Evolutionary conservation across 2,113 vertebrate species (phyloP).

Genomic region (Strix uralensis): DNA sequence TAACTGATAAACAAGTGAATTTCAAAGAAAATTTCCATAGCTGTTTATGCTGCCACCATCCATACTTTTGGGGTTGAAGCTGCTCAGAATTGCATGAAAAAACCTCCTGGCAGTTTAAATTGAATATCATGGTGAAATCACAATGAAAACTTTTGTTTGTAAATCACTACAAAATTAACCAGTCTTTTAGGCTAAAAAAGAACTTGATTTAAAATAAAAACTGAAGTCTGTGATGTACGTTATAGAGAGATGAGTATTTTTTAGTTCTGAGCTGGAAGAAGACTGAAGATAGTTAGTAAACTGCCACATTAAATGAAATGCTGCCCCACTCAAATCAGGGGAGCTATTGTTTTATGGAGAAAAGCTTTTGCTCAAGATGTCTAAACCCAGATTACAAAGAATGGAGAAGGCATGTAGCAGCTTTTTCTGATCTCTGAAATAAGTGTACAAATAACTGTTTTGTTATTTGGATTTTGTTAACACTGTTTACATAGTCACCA

Average conservation of each 20-base stretch:
- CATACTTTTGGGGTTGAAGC: not conserved
- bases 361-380: not conserved
- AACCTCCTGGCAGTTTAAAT: not conserved
- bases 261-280: not conserved
- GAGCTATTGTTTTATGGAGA: not conserved
- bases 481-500: not conserved
- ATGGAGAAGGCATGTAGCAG: not conserved
- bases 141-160: constrained; percentile 7
- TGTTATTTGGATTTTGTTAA: not conserved
- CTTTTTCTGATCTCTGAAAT: not conserved
- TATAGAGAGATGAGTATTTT: not conserved
- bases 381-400: not conserved
- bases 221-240: not conserved
- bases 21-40: not conserved
- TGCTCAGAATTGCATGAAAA: not conserved
- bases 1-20: not conserved
- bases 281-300: not conserved
- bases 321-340: not conserved
- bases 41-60: not conserved
- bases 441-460: not conserved
- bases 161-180: not conserved
- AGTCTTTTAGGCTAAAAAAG: not conserved
- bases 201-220: not conserved
- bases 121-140: not conserved
- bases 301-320: not conserved